Evolutionary conservation across 2,888 invertebrate species (phyloP).

Genomic region (Bruchidius siliquastri): DNA sequence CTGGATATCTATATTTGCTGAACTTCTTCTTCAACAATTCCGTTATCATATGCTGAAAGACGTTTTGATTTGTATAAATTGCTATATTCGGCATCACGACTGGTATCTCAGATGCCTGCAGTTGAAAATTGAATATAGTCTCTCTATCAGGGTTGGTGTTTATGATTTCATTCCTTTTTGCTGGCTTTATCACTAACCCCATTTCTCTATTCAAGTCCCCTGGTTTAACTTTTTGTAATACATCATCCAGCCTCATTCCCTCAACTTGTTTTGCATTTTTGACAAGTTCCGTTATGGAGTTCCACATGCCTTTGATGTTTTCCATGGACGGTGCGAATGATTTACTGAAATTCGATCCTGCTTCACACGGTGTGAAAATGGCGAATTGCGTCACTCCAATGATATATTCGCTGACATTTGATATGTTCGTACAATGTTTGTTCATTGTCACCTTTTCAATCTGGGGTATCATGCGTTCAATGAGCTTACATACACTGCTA

Average conservation of each 20-base stretch:
- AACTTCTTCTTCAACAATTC: conserved; percentile 17
- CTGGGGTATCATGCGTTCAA: neutral
- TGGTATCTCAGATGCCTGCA: neutral
- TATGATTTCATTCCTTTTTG: conserved; percentile 14
- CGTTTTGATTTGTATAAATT: conserved; percentile 23
- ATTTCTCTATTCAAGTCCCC: neutral
- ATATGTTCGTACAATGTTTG: neutral
- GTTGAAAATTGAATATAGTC: conserved; percentile 13
- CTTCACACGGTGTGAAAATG: conserved; percentile 16
- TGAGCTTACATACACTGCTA: conserved; percentile 1
- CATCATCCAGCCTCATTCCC: neutral
- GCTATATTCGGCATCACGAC: conserved; percentile 14
- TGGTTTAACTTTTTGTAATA: neutral
- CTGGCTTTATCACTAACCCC: neutral
- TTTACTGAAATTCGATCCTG: conserved; percentile 10
- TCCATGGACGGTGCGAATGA: conserved; percentile 1
- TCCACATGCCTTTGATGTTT: neutral
- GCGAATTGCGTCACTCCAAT: conserved; percentile 12
- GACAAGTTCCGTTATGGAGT: neutral
- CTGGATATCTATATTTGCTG: conserved; percentile 6
- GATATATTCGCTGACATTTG: neutral
- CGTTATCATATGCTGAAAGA: conserved; percentile 10
- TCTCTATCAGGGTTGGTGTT: conserved; percentile 17
- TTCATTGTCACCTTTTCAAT: neutral
- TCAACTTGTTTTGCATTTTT: neutral